Percentiles rank a stretch among this genome's conserved stretches.
These are phyloP conservation scores for Eurypyga helias DNA, from an alignment of 2,113 vertebrate species.

Conservation along the genomic window DNA sequence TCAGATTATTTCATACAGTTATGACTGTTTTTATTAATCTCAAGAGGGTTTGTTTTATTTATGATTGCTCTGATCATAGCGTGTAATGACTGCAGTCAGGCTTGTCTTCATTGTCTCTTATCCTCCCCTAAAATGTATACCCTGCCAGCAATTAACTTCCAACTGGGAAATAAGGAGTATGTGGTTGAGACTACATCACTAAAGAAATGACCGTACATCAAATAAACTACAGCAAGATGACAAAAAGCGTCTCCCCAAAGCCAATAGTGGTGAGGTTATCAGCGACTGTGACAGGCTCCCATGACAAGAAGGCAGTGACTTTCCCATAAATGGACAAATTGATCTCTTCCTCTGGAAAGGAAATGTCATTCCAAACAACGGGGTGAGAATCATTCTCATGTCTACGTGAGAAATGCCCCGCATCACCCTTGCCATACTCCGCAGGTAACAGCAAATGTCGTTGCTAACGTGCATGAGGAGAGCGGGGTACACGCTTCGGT, in stretches of 20 bases:
- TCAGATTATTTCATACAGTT: neutral
- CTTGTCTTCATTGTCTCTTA: neutral
- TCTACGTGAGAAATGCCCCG: accelerated
- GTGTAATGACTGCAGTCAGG: neutral
- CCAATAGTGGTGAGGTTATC: neutral
- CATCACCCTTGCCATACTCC: accelerated
- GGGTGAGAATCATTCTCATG: neutral
- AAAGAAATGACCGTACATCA: neutral
- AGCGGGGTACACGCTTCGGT: neutral
- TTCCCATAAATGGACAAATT: neutral
- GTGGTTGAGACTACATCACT: neutral
- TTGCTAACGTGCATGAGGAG: neutral
- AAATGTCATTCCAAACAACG: neutral
- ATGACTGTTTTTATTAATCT: neutral
- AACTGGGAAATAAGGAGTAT: neutral
- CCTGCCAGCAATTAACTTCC: conserved; percentile 1
- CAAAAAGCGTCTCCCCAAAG: neutral
- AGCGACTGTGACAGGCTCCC: neutral
- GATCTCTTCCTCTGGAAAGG: neutral
- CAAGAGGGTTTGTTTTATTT: neutral
- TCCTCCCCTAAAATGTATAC: neutral
- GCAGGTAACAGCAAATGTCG: neutral
- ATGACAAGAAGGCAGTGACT: neutral
- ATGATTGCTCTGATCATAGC: neutral
- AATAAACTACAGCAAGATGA: neutral